phyloP scores from a whole-genome alignment of 1,140 invertebrate genomes.

The Manduca sexta region DNA sequence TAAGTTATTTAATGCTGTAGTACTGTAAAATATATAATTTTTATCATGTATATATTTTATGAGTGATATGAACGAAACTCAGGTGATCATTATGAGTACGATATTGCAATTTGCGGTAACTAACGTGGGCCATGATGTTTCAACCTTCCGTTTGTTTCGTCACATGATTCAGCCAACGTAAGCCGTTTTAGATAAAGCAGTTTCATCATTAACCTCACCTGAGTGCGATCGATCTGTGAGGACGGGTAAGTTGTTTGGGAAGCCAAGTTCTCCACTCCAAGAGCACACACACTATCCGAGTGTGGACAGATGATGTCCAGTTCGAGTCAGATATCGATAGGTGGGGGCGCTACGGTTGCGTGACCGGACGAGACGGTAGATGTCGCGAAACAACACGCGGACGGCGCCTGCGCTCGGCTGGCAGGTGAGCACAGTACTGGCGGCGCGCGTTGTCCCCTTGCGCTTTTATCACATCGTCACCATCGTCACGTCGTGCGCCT shows the following conservation, averaged over 20 bases:
- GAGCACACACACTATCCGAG: slow-evolving; percentile 51
- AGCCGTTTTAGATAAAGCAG: slow-evolving; percentile 34
- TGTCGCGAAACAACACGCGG: too few relatives aligned
- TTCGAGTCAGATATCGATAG: slow-evolving; percentile 18
- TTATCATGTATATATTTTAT: too few relatives aligned
- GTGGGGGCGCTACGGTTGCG: slow-evolving; percentile 39
- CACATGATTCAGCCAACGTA: slow-evolving; percentile 45
- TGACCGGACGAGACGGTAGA: slow-evolving; percentile 20
- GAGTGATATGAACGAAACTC: too few relatives aligned
- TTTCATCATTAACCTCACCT: slow-evolving; percentile 44
- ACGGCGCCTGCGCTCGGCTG: slow-evolving; percentile 42
- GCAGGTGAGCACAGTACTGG: slow-evolving; percentile 54
- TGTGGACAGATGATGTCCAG: slow-evolving; percentile 34
- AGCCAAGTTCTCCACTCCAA: slow-evolving; percentile 22
- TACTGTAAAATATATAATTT: too few relatives aligned
- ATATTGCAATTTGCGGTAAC: neutral
- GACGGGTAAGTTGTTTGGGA: slow-evolving; percentile 23
- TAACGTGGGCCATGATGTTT: neutral
- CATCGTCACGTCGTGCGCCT: slow-evolving; percentile 52
- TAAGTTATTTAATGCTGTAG: too few relatives aligned
- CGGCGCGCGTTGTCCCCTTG: slow-evolving; percentile 40
- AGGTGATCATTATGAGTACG: too few relatives aligned
- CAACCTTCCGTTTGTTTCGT: slow-evolving; percentile 20
- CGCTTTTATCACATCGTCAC: slow-evolving; percentile 65
- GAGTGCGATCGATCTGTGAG: slow-evolving; percentile 26